phyloP scores from a whole-genome alignment of 2,888 invertebrate species.

The Caenorhabditis zanzibari region DNA sequence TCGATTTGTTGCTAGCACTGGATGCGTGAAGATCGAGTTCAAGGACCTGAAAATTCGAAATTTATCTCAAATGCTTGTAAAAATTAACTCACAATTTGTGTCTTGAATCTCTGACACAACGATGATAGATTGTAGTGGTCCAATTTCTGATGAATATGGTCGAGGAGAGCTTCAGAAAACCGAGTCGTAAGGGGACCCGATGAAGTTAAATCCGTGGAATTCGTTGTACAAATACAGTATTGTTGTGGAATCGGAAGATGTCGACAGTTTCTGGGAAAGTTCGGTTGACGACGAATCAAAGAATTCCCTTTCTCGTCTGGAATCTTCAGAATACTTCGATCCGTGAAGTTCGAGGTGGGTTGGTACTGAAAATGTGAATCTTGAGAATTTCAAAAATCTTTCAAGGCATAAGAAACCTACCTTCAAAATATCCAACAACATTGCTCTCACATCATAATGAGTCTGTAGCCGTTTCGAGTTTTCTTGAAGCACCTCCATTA shows the following conservation, averaged over 20 bases:
- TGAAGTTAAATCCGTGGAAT: background rate
- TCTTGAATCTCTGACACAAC: background rate
- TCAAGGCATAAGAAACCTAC: conserved; percentile 23
- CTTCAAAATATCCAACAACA: conserved; percentile 69
- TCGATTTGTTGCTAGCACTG: background rate
- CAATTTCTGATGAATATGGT: background rate
- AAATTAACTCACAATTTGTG: background rate
- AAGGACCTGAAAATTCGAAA: background rate
- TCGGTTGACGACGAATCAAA: conserved; percentile 52
- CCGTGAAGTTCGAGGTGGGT: conserved; percentile 12
- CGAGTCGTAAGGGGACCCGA: background rate
- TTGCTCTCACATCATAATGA: conserved; percentile 69
- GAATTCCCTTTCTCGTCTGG: conserved; percentile 62
- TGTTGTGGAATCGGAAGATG: conserved; percentile 64
- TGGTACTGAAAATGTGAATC: conserved; percentile 10
- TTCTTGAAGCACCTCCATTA: conserved; percentile 55
- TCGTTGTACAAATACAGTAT: conserved; percentile 65
- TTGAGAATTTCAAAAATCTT: too few species aligned
- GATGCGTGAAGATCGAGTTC: background rate
- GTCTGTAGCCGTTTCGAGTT: conserved; percentile 65
- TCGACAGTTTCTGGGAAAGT: conserved; percentile 49
- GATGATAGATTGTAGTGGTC: background rate
- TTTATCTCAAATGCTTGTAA: background rate
- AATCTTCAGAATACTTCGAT: conserved; percentile 18
- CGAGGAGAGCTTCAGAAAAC: background rate